Base-by-base conservation (phyloP, 2,888 invertebrate species). In the Tubulanus polymorphus region DNA sequence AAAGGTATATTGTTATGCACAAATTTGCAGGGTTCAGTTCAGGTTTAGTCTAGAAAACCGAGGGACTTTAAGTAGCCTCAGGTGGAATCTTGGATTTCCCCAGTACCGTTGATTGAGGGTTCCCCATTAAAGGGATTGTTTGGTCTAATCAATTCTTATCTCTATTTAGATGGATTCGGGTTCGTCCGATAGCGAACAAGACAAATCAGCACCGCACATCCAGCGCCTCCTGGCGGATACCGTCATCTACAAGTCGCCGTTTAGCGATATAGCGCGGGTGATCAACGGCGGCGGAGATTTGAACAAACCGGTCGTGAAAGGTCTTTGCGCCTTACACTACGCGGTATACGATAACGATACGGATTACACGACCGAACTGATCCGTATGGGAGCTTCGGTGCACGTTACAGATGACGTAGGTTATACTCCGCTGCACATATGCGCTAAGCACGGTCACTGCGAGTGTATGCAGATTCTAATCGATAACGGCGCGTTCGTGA, bases 211-310 rank as follows among this genome's bases (percentile, higher is more conserved):
- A n/a, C n/a, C n/a, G n/a, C n/a, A 54, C 8, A 30, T 91, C 62
- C 91, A 91, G 81, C 83, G 92, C 64, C 89, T 91, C 78, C 82
- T 93, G 64, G 92, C 92, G 0, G 93, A 94, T 82, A 88, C 89
- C 72, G 92, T 94, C 78, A 90, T 91, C 63, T 85, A 90, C 53
- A 88, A 90, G 85, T 89, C 90, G 46, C 87, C 91, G 0, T 79
- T 93, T 56, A 90, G 91, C 68, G 93, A 94, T 76, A 88, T 94
- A 57, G 81, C 91, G 50, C 89, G 92, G 58, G 81, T 93, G 2
- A 81, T 93, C 54, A 89, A 90, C 20, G 90, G 90, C 72, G 93
- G 93, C 2, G 71, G 61, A 2, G 62, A 85, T 81, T 84, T 87
- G 25, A 87, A 88, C 72, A 89, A 88, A 65, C 85, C 88, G 26